Percentiles rank a stretch among this genome's conserved stretches.
Evolutionary conservation across 1,140 invertebrate genomes (phyloP).

Genomic region (Battus philenor): DNA sequence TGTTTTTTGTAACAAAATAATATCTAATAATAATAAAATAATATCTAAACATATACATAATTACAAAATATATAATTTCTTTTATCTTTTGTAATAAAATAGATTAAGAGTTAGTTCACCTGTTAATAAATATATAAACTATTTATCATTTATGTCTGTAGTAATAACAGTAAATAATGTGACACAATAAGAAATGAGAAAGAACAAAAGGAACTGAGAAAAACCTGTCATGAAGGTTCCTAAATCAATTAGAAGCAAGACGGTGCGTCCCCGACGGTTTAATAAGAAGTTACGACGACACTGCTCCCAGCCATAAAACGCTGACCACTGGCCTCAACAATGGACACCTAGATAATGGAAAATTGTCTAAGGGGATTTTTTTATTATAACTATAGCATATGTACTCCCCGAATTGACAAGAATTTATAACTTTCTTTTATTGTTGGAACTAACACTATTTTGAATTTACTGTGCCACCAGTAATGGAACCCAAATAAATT

Average conservation of each 20-base stretch:
- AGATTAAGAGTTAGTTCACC: no score
- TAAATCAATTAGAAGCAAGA: slow-evolving; percentile 64
- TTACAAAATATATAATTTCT: no score
- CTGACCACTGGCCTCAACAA: slow-evolving; percentile 54
- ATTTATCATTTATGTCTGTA: no score
- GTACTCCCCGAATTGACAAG: slow-evolving; percentile 41
- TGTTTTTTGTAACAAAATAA: no score
- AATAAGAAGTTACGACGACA: slow-evolving; percentile 62
- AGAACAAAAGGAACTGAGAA: slow-evolving; percentile 32
- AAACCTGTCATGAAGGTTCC: slow-evolving; percentile 31
- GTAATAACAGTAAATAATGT: no score
- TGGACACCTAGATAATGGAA: slow-evolving; percentile 59
- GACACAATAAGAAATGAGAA: no score
- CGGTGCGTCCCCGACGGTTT: slow-evolving; percentile 50
- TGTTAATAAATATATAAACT: no score
- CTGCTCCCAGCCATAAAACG: slow-evolving; percentile 47
- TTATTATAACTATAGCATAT: slow-evolving; percentile 54
- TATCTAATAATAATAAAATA: no score
- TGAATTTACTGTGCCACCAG: background rate
- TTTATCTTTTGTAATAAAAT: no score
- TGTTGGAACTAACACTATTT: slow-evolving; percentile 21
- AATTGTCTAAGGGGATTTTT: slow-evolving; percentile 60
- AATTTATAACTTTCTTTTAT: slow-evolving; percentile 53
- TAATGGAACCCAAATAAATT: no score
- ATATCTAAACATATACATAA: no score